Conservation (phyloP, 1,140 invertebrate genomes). For the Paraescarpia echinospica region DNA sequence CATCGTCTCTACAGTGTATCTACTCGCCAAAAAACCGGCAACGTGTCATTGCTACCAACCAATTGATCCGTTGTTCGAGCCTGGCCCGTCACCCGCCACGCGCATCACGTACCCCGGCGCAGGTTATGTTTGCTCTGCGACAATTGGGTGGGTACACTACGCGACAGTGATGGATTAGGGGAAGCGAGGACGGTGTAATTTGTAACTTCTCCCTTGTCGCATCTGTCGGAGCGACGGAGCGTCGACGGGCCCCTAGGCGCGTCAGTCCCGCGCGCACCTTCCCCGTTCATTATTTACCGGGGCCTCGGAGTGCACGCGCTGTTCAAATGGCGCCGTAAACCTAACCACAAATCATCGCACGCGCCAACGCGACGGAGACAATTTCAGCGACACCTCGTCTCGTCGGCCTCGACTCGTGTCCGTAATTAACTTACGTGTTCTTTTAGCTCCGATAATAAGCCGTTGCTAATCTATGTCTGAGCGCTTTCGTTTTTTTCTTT, state of each 20-base stretch:
- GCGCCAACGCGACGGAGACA: not conserved
- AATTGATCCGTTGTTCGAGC: not conserved
- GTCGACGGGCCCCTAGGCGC: too few species aligned
- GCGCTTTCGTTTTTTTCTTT: too few species aligned
- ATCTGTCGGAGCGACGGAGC: not conserved
- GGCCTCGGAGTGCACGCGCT: not conserved
- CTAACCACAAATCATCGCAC: slow-evolving; percentile 20
- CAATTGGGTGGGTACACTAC: not conserved
- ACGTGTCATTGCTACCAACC: not conserved
- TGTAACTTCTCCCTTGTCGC: not conserved
- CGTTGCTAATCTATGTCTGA: not conserved
- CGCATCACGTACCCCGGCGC: not conserved
- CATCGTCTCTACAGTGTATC: not conserved
- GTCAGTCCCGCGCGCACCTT: too few species aligned
- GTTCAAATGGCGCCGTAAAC: slow-evolving; percentile 1
- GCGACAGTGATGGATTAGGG: not conserved
- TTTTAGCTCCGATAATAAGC: not conserved
- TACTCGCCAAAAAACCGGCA: not conserved
- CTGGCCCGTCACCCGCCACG: not conserved
- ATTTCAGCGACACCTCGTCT: slow-evolving; percentile 20
- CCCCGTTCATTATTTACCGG: too few species aligned
- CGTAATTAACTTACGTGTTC: slow-evolving; percentile 1
- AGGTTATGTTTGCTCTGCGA: not conserved
- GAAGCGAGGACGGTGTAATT: not conserved
- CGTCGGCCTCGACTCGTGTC: slow-evolving; percentile 6